Base-by-base conservation (phyloP, 2,113 vertebrate genomes). In the Melanostigma gelatinosum region DNA sequence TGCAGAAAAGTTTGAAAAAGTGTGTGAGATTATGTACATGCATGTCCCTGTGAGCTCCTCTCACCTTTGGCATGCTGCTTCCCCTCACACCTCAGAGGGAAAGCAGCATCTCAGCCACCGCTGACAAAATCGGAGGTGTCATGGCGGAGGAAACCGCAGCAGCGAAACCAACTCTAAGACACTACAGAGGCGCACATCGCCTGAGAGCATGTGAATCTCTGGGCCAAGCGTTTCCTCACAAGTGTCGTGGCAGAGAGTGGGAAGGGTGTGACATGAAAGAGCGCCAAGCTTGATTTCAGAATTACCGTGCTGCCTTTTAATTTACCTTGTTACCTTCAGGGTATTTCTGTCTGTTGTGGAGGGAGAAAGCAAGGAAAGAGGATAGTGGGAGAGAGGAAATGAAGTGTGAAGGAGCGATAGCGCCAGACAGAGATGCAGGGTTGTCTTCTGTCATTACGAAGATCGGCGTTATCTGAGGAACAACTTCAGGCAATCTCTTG, bases 91-190 rank as follows among this genome's bases (percentile, higher is more conserved):
- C 90, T 94, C 89, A 61, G 83, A 82, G 70, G 87, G 89, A 87
- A 90, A 89, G 86, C 77, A 77, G 84, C 82, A 81, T 86, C 77
- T 44, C 88, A 89, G 80, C 86, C 86, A 64, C 79, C 42, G 73
- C 89, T 93, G 93, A 93, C 91, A 89, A 87, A 93, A 92, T 91
- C 82, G 57, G 88, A 94, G 90, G 92, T 93, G 92, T 91, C 91
- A 92, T 75, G 87, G 78, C 44, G 78, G 83, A 89, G 83, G 80
- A 83, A 84, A 84, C 86, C 61, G 70, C 86, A 78, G 74, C 84
- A 81, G 78, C 22, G 64, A 84, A 87, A 87, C 48, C 74, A 67
- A 84, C 79, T 89, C 74, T 86, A 68, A 89, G 75, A 83, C 68
- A 80, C 80, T 58, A 85, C 63, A 46, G 24, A 89, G 42, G 72